These are phyloP conservation scores for Alosa alosa DNA, from an alignment of 2,113 vertebrate species.

Conservation along the genomic window DNA sequence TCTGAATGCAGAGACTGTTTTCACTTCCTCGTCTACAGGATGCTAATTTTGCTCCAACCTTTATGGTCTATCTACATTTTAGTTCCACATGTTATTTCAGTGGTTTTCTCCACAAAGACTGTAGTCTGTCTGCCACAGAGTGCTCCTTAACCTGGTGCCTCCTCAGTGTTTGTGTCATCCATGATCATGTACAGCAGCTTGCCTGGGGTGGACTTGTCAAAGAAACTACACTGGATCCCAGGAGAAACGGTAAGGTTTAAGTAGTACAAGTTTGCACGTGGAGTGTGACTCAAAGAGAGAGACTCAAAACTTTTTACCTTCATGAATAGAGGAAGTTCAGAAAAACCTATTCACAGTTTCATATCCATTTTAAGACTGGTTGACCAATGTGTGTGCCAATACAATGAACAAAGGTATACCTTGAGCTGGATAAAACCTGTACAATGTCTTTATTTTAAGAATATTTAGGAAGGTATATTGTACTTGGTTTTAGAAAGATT, in stretches of 20 bases:
- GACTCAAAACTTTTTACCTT: not conserved
- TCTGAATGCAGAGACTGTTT: not conserved
- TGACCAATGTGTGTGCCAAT: not conserved
- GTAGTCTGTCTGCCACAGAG: not conserved
- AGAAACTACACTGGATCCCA: slow-evolving; percentile 85
- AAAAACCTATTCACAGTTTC: not conserved
- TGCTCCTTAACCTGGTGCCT: slow-evolving; percentile 65
- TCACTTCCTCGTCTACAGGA: not conserved
- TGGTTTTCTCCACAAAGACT: not conserved
- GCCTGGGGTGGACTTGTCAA: slow-evolving; percentile 69
- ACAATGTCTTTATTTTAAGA: not conserved
- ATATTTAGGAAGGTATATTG: not conserved
- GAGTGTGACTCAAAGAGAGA: no score
- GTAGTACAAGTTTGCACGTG: not conserved
- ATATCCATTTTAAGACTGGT: not conserved
- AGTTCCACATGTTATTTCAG: not conserved
- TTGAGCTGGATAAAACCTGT: not conserved
- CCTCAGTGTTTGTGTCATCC: slow-evolving; percentile 84
- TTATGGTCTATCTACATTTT: not conserved
- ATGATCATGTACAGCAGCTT: slow-evolving; percentile 80
- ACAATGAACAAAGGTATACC: no score
- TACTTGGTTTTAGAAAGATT: not conserved
- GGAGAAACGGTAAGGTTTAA: slow-evolving; percentile 68
- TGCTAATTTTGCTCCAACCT: not conserved
- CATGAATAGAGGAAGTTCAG: not conserved